Conservation (phyloP, 2,888 invertebrate genomes). For the Clitarchus hookeri region DNA sequence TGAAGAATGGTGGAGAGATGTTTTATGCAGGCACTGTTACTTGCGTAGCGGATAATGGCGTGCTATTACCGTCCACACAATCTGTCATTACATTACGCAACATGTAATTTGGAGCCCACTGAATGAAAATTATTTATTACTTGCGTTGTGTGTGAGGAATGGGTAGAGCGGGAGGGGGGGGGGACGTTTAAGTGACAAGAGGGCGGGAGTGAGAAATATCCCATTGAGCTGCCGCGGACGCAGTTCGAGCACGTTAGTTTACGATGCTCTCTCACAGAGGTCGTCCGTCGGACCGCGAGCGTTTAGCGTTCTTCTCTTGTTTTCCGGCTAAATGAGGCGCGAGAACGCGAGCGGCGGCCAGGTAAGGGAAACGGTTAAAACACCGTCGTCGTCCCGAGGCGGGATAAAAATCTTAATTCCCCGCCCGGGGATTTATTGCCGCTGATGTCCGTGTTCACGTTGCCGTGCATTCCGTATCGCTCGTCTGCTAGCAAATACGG, state of each 20-base stretch:
- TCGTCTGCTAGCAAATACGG: no score
- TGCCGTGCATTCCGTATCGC: no score
- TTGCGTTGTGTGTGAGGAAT: no score
- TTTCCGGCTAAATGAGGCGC: background rate
- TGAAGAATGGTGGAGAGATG: background rate
- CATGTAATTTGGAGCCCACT: background rate
- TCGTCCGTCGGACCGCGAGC: no score
- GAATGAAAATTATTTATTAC: background rate
- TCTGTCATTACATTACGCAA: constrained; percentile 10
- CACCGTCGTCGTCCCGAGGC: no score
- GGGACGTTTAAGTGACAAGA: background rate
- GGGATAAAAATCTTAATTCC: no score
- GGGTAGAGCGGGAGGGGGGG: background rate
- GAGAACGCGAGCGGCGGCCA: background rate
- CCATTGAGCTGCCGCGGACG: background rate
- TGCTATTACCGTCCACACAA: background rate
- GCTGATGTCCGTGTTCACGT: no score
- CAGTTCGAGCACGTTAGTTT: background rate
- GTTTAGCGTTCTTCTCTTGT: background rate
- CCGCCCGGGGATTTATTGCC: no score
- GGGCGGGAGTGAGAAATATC: constrained; percentile 1
- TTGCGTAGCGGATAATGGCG: background rate
- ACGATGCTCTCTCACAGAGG: background rate
- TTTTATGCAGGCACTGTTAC: background rate
- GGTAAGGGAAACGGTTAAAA: no score